Conservation (phyloP, 2,113 vertebrate species). For the Cynoglossus semilaevis region DNA sequence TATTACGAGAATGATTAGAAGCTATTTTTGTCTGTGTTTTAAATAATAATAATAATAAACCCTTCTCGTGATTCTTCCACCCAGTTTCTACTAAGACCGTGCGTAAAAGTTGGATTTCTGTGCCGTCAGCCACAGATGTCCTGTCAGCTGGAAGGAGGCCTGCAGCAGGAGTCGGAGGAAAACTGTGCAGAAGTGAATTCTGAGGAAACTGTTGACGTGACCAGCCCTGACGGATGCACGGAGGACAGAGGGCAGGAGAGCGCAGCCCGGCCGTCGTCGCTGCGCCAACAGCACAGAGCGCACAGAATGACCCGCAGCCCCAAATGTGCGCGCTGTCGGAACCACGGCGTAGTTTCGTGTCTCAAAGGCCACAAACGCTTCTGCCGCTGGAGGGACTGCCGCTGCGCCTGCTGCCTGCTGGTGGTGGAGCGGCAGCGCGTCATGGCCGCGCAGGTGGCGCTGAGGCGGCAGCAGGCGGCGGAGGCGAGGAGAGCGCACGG, state of each 20-base stretch:
- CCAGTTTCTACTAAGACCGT: conserved; percentile 1
- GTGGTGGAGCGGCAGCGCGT: conserved; percentile 81
- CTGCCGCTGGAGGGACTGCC: conserved; percentile 82
- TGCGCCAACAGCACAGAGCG: conserved; percentile 48
- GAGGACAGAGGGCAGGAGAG: conserved; percentile 19
- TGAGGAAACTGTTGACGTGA: conserved; percentile 64
- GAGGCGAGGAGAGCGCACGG: conserved; percentile 67
- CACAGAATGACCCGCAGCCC: conserved; percentile 77
- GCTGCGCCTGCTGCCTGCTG: conserved; percentile 78
- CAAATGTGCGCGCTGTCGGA: conserved; percentile 81
- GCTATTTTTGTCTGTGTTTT: too few species aligned
- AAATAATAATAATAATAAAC: too few species aligned
- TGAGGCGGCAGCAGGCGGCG: conserved; percentile 78
- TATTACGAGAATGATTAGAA: too few species aligned
- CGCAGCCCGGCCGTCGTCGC: conserved; percentile 37
- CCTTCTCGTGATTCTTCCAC: not conserved
- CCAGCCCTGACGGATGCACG: conserved; percentile 59
- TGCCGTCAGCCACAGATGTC: conserved; percentile 67
- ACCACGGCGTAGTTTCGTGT: conserved; percentile 81
- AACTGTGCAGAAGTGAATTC: conserved; percentile 43
- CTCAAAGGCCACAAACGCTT: conserved; percentile 81
- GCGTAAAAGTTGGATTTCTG: conserved; percentile 14
- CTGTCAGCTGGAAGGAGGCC: conserved; percentile 55
- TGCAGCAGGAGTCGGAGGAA: conserved; percentile 48
- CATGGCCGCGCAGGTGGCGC: conserved; percentile 83